Conservation (phyloP, 1,140 invertebrate genomes). For the Lepidotrigona ventralis region DNA sequence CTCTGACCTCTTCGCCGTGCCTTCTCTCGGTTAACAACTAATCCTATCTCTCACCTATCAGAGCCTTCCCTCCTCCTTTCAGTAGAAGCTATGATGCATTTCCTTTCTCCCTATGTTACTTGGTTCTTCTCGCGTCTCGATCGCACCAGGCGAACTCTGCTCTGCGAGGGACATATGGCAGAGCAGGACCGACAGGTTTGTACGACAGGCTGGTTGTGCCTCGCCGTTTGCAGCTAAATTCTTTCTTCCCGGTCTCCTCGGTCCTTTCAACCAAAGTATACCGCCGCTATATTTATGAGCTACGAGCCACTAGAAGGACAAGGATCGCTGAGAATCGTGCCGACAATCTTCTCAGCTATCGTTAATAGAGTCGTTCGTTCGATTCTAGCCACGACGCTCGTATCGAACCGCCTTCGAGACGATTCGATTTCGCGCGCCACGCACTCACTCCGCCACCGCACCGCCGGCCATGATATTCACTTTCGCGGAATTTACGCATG, state of each 20-base stretch:
- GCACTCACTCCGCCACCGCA: no score
- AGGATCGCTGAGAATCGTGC: slow-evolving; percentile 36
- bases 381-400: background rate
- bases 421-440: slow-evolving; percentile 7
- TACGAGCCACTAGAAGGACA: slow-evolving; percentile 57
- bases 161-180: no score
- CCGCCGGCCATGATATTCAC: background rate
- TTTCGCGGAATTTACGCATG: background rate
- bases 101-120: background rate
- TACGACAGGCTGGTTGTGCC: slow-evolving; percentile 59
- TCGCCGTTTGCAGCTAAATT: slow-evolving; percentile 30
- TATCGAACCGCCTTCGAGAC: background rate
- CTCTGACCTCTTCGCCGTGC: slow-evolving; percentile 38
- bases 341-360: slow-evolving; percentile 62
- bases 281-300: slow-evolving; percentile 69
- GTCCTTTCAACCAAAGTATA: background rate
- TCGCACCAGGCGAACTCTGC: no score
- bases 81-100: background rate
- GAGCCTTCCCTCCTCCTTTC: background rate
- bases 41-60: slow-evolving; percentile 64
- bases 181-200: slow-evolving; percentile 64
- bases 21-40: slow-evolving; percentile 62
- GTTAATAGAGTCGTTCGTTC: slow-evolving; percentile 63
- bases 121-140: no score
- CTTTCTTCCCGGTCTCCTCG: slow-evolving; percentile 14